These are phyloP conservation scores for Epizoanthus illoricatus DNA, from an alignment of 92 coral and sea anemone species.

Conservation along the genomic window DNA sequence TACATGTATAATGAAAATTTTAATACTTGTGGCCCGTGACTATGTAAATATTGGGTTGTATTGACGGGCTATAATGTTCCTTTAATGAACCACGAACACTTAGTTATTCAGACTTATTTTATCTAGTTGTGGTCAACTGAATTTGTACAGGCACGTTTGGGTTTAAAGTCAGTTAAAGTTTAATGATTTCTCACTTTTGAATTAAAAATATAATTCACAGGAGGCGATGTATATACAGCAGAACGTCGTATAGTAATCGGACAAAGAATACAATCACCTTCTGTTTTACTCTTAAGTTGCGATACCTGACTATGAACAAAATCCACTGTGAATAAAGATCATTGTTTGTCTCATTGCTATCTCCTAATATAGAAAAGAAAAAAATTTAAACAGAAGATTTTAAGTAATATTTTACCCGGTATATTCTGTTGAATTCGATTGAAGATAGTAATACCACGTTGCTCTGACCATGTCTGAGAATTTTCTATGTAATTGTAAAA, in stretches of 20 bases:
- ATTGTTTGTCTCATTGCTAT: background rate
- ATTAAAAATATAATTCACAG: background rate
- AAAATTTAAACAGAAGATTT: background rate
- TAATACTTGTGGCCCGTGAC: no score
- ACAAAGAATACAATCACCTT: background rate
- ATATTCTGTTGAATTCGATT: no score
- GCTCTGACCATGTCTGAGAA: no score
- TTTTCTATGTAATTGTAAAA: no score
- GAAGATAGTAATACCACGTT: no score
- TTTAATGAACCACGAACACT: background rate
- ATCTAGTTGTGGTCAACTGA: background rate
- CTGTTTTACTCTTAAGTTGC: background rate
- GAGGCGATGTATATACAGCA: background rate
- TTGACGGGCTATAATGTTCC: no score
- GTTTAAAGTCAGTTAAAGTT: conserved; percentile 29
- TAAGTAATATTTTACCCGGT: no score
- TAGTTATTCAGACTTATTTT: background rate
- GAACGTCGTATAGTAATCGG: background rate
- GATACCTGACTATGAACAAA: background rate
- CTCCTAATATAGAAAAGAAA: background rate
- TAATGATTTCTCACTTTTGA: conserved; percentile 31
- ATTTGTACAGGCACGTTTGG: background rate
- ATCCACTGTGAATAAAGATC: background rate
- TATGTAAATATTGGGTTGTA: no score
- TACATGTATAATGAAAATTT: no score